Evolutionary conservation across 2,888 invertebrate species (phyloP), one percentile per base, ranked within the genome.

Genomic region (Philaethria dido): DNA sequence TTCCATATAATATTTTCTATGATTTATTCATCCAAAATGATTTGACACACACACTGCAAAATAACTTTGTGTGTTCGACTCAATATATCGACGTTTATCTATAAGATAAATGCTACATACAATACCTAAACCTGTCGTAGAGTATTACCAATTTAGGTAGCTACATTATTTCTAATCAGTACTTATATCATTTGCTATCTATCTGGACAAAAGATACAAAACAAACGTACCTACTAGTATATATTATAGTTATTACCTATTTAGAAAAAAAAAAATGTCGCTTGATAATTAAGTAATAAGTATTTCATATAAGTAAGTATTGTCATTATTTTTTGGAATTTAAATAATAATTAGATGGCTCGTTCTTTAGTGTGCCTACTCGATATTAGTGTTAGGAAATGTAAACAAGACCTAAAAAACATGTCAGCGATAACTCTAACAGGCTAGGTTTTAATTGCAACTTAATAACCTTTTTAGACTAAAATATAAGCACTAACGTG

Each of bases 61-160:
- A 29, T 45, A 6, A 48, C 29, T 44, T 42, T 50, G 20, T 45
- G 9, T 14, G 29, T 4, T 16, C 25, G 29, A 52, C 20, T 50
- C 29, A 14, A 16, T 47, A 25, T 44, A 36, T 67, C 36, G 42
- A 22, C n/a, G 13, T 13, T 66, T 63, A 69, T 69, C 61, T 29
- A 18, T 13, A 61, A 44, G 69, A 69, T 69, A 66, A 61, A 57
- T 47, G 20, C 14, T 20, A 25, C 5, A 11, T 11, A 45, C 33
- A 64, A 67, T 67, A 67, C 64, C 59, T 67, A 57, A 14, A 47
- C 45, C 13, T 44, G 29, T 64, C 61, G 62, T 64, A 65, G 62
- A 60, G 59, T 64, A 33, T 61, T 64, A 45, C 54, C 42, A 52
- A 60, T 42, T 64, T 63, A 60, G 69, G 69, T 69, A 69, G 66